Percentiles rank a stretch among this genome's conserved stretches.
These are phyloP conservation scores for Cavia aperea DNA, from an alignment of 2,113 vertebrate species.

Conservation along the genomic window DNA sequence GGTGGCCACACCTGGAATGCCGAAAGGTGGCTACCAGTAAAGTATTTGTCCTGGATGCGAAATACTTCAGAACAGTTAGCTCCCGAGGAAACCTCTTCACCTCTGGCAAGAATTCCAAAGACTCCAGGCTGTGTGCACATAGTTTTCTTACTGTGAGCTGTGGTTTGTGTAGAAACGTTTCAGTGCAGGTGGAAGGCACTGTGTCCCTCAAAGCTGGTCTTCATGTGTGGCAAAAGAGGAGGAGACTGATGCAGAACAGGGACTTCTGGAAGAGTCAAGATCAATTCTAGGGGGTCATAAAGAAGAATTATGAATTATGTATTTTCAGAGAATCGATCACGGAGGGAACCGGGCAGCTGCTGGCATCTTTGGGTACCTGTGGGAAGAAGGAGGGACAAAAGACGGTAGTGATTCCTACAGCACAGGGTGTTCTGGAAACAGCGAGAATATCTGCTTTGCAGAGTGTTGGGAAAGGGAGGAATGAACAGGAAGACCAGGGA, in stretches of 20 bases:
- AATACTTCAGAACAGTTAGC: slow-evolving; percentile 13
- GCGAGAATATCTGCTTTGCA: background rate
- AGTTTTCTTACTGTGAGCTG: background rate
- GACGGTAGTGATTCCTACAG: background rate
- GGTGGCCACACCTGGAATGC: background rate
- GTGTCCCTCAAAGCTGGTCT: background rate
- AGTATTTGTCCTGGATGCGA: slow-evolving; percentile 17
- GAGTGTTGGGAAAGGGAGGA: background rate
- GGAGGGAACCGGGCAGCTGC: background rate
- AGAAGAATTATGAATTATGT: background rate
- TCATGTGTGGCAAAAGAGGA: background rate
- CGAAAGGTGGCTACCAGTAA: background rate
- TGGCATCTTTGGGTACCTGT: background rate
- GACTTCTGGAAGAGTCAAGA: background rate
- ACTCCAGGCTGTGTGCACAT: background rate
- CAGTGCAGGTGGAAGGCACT: background rate
- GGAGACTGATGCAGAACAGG: background rate
- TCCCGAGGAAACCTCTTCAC: slow-evolving; percentile 32
- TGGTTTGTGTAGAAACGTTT: slow-evolving; percentile 19
- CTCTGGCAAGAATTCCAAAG: slow-evolving; percentile 37
- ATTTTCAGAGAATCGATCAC: slow-evolving; percentile 1
- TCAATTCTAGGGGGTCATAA: background rate
- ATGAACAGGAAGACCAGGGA: background rate
- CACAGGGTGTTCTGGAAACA: background rate
- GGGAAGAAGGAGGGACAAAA: background rate